phyloP scores from a whole-genome alignment of 2,888 invertebrate genomes.

The Syrista parreyssii region DNA sequence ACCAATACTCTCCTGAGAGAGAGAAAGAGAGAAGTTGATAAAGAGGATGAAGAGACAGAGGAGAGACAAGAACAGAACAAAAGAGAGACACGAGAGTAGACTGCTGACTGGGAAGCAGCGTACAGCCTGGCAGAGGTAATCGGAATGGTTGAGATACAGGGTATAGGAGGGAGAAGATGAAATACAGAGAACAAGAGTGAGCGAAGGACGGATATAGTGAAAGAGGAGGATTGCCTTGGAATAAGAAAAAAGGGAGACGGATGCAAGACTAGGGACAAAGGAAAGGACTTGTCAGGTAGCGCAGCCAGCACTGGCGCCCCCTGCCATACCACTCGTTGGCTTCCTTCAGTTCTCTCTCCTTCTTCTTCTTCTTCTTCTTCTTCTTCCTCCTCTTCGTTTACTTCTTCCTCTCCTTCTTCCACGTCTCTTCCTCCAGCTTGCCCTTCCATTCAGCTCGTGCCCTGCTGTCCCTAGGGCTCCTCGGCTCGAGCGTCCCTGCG shows the following conservation, averaged over 20 bases:
- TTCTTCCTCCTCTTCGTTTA: constrained; percentile 14
- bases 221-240: constrained; percentile 33
- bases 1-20: background rate
- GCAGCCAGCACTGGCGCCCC: constrained; percentile 25
- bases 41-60: constrained; percentile 6
- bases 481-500: background rate
- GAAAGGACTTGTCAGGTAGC: constrained; percentile 53
- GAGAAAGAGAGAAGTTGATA: constrained; percentile 4
- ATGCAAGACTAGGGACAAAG: constrained; percentile 46
- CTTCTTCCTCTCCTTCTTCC: constrained; percentile 11
- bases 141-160: constrained; percentile 1
- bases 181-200: background rate
- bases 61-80: constrained; percentile 6
- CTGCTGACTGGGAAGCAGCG: background rate
- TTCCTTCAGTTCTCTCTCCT: constrained; percentile 27
- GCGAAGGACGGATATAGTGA: constrained; percentile 18
- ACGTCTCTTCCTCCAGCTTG: constrained; percentile 18
- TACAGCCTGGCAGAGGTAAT: too few relatives aligned
- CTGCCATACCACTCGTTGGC: constrained; percentile 25
- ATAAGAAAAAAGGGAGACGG: constrained; percentile 32
- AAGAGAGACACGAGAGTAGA: background rate
- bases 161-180: constrained; percentile 5
- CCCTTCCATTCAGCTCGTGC: background rate
- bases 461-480: background rate
- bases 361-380: constrained; percentile 13